Conservation (phyloP, 2,797 vertebrate genomes). For the Leucoraja ocellata region DNA sequence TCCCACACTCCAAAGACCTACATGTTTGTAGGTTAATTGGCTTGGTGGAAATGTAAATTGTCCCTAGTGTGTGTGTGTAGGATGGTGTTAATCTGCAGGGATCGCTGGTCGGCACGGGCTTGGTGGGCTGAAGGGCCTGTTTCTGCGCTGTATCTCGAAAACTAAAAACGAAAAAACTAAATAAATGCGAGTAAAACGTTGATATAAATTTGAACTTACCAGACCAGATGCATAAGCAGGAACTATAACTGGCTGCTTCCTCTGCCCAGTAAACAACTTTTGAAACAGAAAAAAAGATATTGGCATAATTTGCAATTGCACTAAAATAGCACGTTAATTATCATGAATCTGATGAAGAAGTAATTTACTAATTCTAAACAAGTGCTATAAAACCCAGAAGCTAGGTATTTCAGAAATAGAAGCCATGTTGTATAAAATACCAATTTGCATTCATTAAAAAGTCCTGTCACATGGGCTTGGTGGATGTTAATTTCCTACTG, state of each 20-base stretch:
- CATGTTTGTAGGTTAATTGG: too few relatives aligned
- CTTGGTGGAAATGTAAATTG: too few relatives aligned
- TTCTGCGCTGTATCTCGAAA: too few relatives aligned
- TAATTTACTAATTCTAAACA: not conserved
- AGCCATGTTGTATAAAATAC: not conserved
- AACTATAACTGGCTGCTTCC: slow-evolving; percentile 77
- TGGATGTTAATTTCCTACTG: not conserved
- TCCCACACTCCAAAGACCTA: too few relatives aligned
- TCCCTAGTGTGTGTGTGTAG: too few relatives aligned
- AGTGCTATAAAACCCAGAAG: too few relatives aligned
- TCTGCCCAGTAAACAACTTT: slow-evolving; percentile 81
- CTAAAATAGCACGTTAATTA: not conserved
- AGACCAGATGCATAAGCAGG: slow-evolving; percentile 79
- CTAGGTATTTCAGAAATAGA: not conserved
- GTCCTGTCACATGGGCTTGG: not conserved
- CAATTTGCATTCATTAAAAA: not conserved
- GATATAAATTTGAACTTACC: slow-evolving; percentile 61
- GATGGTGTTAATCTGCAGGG: too few relatives aligned
- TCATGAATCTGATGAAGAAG: not conserved
- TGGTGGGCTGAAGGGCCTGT: too few relatives aligned
- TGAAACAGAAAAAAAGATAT: slow-evolving; percentile 43
- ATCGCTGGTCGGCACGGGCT: too few relatives aligned
- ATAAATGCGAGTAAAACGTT: not conserved
- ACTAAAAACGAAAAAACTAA: too few relatives aligned
- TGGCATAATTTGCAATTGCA: too few relatives aligned